These are phyloP conservation scores for Holotrichia oblita DNA, from an alignment of 1,140 invertebrate genomes.

Conservation along the genomic window DNA sequence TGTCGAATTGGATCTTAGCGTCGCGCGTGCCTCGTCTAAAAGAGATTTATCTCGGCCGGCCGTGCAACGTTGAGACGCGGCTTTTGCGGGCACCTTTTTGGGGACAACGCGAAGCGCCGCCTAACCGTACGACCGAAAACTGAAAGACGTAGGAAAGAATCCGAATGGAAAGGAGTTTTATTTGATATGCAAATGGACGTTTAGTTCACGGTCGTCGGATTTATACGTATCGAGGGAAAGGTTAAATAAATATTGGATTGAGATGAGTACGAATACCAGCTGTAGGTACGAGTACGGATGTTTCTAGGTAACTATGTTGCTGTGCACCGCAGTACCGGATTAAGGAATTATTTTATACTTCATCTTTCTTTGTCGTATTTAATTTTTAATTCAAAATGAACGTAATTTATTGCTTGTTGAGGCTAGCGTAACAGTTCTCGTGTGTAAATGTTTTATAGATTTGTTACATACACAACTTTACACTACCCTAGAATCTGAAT, in stretches of 20 bases:
- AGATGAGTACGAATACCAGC: conserved; percentile 5
- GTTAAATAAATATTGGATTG: conserved; percentile 37
- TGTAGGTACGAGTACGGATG: neutral
- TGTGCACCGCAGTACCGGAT: neutral
- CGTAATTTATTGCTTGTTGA: too few species aligned
- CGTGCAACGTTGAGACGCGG: neutral
- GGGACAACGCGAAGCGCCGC: neutral
- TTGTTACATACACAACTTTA: neutral
- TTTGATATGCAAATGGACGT: conserved; percentile 29
- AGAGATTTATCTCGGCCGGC: conserved; percentile 10
- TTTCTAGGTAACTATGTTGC: neutral
- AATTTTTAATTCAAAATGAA: too few species aligned
- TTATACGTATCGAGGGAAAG: conserved; percentile 33
- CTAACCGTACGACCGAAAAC: neutral
- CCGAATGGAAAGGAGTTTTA: conserved; percentile 28
- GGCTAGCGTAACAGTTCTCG: too few species aligned
- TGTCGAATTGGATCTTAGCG: neutral
- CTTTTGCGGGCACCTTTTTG: neutral
- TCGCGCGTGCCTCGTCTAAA: conserved; percentile 1
- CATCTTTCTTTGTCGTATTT: too few species aligned
- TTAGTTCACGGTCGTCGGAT: conserved; percentile 34
- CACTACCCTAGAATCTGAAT: too few species aligned
- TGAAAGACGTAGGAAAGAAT: conserved; percentile 14
- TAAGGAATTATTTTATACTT: neutral
- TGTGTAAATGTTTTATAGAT: too few species aligned